phyloP scores from a whole-genome alignment of 1,140 invertebrate genomes.

The Tetragnatha versicolor region DNA sequence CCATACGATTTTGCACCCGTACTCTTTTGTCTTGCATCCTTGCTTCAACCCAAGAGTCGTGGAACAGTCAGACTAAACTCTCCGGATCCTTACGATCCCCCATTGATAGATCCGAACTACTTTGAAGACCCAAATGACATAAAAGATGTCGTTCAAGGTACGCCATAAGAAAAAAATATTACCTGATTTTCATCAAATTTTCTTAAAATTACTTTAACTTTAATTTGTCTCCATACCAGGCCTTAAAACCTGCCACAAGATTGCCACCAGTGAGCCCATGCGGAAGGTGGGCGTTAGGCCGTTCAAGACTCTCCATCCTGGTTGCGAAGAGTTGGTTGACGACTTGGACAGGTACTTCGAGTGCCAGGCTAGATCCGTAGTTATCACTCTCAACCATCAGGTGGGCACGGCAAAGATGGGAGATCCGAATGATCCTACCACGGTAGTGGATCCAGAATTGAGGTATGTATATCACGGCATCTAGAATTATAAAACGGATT shows the following conservation, averaged over 20 bases:
- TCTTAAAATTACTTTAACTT: too few relatives aligned
- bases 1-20: slow-evolving; percentile 62
- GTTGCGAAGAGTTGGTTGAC: slow-evolving; percentile 76
- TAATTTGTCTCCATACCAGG: too few relatives aligned
- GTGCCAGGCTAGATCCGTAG: slow-evolving; percentile 81
- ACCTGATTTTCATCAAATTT: too few relatives aligned
- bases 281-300: slow-evolving; percentile 75
- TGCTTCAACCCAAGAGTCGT: too few relatives aligned
- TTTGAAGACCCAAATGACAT: slow-evolving; percentile 72
- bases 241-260: slow-evolving; percentile 22
- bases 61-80: slow-evolving; percentile 66
- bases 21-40: slow-evolving; percentile 73
- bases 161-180: too few relatives aligned
- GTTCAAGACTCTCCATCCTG: slow-evolving; percentile 75
- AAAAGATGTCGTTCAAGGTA: slow-evolving; percentile 60
- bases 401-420: slow-evolving; percentile 80
- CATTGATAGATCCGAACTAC: slow-evolving; percentile 77
- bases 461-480: slow-evolving; percentile 31
- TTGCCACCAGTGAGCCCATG: not conserved
- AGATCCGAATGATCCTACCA: slow-evolving; percentile 73
- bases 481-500: too few relatives aligned
- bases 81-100: slow-evolving; percentile 75
- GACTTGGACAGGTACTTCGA: slow-evolving; percentile 83
- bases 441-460: slow-evolving; percentile 82
- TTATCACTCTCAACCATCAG: slow-evolving; percentile 80